Conservation (phyloP, 2,888 invertebrate genomes). For the Uloborus plumipes region DNA sequence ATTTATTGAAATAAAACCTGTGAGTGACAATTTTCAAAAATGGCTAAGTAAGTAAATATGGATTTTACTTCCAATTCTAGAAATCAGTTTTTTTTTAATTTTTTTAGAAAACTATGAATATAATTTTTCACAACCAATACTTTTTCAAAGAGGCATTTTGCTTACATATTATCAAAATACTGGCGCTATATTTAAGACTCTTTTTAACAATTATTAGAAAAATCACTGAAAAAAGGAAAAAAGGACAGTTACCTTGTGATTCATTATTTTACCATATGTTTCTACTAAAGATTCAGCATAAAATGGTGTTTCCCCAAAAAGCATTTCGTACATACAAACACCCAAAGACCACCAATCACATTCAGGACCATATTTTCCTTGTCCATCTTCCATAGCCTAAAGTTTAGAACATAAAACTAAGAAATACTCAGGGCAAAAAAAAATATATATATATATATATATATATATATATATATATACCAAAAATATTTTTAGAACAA, state of each 20-base stretch:
- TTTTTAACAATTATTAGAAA: neutral
- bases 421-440: neutral
- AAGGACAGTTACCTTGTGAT: slow-evolving; percentile 82
- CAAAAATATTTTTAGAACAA: neutral
- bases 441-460: no score
- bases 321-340: slow-evolving; percentile 99
- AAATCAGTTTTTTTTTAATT: no score
- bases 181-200: neutral
- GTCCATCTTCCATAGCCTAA: slow-evolving; percentile 98
- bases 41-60: no score
- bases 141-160: no score
- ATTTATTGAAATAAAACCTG: no score
- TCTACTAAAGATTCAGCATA: slow-evolving; percentile 99
- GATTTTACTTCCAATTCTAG: no score
- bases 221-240: neutral
- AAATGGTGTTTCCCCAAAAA: slow-evolving; percentile 99
- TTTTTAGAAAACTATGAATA: no score
- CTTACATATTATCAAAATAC: no score
- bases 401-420: slow-evolving; percentile 4
- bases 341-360: slow-evolving; percentile 99
- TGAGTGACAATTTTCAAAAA: no score
- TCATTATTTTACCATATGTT: slow-evolving; percentile 99
- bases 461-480: no score
- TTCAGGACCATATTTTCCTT: slow-evolving; percentile 96
- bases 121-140: no score